Evolutionary conservation across 2,797 vertebrate species (phyloP), one percentile per base, ranked within the genome.

Genomic region (Discoglossus pictus): DNA sequence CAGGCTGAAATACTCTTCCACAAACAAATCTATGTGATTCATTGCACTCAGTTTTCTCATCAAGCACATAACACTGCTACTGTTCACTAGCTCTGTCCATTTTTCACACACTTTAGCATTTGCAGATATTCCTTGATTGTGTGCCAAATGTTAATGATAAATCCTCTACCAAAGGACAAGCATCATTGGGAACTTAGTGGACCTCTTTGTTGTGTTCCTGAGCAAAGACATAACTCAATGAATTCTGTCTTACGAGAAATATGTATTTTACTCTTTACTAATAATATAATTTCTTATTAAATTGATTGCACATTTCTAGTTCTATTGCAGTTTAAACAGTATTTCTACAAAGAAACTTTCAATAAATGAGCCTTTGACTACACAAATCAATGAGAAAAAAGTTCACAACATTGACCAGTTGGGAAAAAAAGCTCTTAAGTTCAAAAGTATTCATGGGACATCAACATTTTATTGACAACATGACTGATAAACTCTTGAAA

Each of bases 11-110:
- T 72, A 3, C 13, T 34, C 10, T 62, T 48, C 47, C 2, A 75
- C 38, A 75, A 62, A 46, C 15, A 58, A 16, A 25, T 74, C 76
- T 78, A 62, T 74, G 67, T 63, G 48, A 64, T 72, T 50, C 36
- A 48, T 24, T 31, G 17, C 47, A 72, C 68, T 73, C 23, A 68
- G 39, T 20, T 15, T 50, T 2, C 35, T 74, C 68, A 48, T 27
- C 64, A 15, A 56, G 51, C 6, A 62, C 31, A 70, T 35, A 21
- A 7, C 68, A 73, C 0, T 0, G 24, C 13, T 40, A 3, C 0
- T 56, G 58, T 46, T 78, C 36, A 48, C 1, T 12, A 42, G 27
- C 13, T 16, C 39, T 58, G 35, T 42, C 63, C 4, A 63, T 71
- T 63, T 71, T 62, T 71, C 53, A 71, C 36, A 46, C 51, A 52